Percentiles rank a stretch among this genome's conserved stretches.
Conservation (phyloP, 2,888 invertebrate species). For the Kryphioiulus occultus region DNA sequence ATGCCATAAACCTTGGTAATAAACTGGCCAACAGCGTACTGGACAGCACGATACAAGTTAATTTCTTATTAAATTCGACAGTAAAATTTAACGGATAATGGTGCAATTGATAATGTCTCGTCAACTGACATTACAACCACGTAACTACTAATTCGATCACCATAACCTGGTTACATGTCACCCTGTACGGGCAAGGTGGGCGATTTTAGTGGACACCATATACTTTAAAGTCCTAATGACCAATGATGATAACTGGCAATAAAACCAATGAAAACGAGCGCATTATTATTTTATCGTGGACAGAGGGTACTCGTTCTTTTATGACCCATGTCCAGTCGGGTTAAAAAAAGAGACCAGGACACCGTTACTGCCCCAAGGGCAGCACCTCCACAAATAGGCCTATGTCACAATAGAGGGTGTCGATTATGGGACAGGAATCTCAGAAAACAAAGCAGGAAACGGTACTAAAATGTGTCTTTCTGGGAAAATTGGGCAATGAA, state of each 20-base stretch:
- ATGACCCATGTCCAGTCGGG: background rate
- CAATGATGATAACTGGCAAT: constrained; percentile 39
- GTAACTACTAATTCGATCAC: background rate
- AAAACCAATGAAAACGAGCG: constrained; percentile 43
- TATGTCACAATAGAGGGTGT: background rate
- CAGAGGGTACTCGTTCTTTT: background rate
- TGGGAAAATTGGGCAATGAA: background rate
- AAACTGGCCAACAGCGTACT: background rate
- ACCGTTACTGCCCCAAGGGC: background rate
- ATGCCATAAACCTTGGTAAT: background rate
- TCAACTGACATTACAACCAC: too few species aligned
- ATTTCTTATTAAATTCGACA: background rate
- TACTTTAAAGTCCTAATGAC: constrained; percentile 37
- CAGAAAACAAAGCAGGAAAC: background rate
- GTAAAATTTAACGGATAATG: background rate
- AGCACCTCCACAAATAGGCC: background rate
- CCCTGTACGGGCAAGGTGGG: background rate
- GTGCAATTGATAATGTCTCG: background rate
- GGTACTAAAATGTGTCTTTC: background rate
- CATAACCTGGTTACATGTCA: background rate
- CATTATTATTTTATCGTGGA: constrained; percentile 11
- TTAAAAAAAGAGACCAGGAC: background rate
- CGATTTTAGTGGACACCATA: constrained; percentile 1
- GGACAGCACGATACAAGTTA: too few species aligned
- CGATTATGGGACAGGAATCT: background rate